phyloP scores from a whole-genome alignment of 2,797 vertebrate species.

The Anguilla obscura region DNA sequence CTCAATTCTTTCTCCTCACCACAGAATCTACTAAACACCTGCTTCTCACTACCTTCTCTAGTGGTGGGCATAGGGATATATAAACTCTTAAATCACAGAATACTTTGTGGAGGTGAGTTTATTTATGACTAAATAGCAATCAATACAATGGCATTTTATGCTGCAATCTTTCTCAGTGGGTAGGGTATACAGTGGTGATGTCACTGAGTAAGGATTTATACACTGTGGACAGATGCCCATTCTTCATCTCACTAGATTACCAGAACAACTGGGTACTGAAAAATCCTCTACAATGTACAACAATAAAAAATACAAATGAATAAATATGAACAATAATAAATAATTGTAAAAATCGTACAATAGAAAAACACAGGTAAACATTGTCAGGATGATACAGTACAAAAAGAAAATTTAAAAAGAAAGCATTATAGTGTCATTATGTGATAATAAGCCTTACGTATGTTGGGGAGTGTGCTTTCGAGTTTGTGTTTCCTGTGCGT shows the following conservation, averaged over 20 bases:
- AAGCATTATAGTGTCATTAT: slow-evolving; percentile 22
- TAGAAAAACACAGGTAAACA: slow-evolving; percentile 53
- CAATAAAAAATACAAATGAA: slow-evolving; percentile 62
- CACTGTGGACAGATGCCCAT: slow-evolving; percentile 28
- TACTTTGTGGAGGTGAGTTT: slow-evolving; percentile 55
- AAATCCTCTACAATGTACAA: slow-evolving; percentile 53
- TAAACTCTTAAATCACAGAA: not conserved
- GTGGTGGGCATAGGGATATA: not conserved
- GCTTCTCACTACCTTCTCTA: not conserved
- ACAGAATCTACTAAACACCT: not conserved
- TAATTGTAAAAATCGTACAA: slow-evolving; percentile 69
- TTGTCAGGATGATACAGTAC: slow-evolving; percentile 59
- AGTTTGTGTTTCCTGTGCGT: not conserved
- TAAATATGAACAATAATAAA: slow-evolving; percentile 74
- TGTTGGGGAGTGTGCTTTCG: not conserved
- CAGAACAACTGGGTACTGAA: slow-evolving; percentile 23
- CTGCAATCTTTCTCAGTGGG: slow-evolving; percentile 62
- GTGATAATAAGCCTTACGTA: not conserved
- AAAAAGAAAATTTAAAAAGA: slow-evolving; percentile 28
- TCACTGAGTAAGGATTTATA: slow-evolving; percentile 16
- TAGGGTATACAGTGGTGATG: slow-evolving; percentile 57
- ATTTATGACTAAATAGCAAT: slow-evolving; percentile 75
- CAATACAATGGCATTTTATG: slow-evolving; percentile 68
- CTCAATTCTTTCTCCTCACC: not conserved
- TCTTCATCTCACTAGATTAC: slow-evolving; percentile 37